Base-by-base conservation (phyloP, 1,140 invertebrate species). In the Mylabris phalerata region DNA sequence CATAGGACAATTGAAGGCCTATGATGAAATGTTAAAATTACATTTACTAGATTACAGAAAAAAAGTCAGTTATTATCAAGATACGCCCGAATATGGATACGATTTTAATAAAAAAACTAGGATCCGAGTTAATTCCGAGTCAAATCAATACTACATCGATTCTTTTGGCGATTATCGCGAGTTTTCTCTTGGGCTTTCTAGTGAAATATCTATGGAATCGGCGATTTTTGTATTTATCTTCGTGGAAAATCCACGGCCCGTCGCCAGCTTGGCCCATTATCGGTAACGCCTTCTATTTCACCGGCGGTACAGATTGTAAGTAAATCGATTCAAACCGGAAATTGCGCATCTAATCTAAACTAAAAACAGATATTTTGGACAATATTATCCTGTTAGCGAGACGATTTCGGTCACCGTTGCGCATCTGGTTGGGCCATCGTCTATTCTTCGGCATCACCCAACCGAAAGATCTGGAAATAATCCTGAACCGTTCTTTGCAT, bases 361-460 rank as follows among this genome's bases (percentile, higher is more conserved):
- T 5, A 3, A 10, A 38, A 45, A 11, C 9, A 48, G 55, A 42
- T 19, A 57, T 57, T 49, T 26, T 57, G 11, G 40, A 57, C 47
- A 49, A 39, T 19, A 39, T 13, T 4, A 9, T 57, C 4, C 26
- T 10, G n/a, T 9, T 57, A 3, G 41, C 39, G 3, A 27, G 39
- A n/a, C 26, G 47, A 10, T 59, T 47, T 26, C 9, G 39, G n/a
- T 38, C 50, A 0, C 43, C 51, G 7, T 51, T 26, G 4, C 32
- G 48, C 5, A 7, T 59, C 10, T 59, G 50, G 57, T 49, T 55
- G 9, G 57, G 57, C 25, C 40, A 24, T 5, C 11, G 43, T 32
- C 43, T 59, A 4, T 39, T 27, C 10, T 32, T 55, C 9, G 44
- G 40, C 4, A 26, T 48, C 10, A 39, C 42, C 5, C 25, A 59